A percentile compares a stretch with the other conserved stretches of the same genome.
phyloP scores from a whole-genome alignment of 2,888 invertebrate genomes.

The Atrina japonica region DNA sequence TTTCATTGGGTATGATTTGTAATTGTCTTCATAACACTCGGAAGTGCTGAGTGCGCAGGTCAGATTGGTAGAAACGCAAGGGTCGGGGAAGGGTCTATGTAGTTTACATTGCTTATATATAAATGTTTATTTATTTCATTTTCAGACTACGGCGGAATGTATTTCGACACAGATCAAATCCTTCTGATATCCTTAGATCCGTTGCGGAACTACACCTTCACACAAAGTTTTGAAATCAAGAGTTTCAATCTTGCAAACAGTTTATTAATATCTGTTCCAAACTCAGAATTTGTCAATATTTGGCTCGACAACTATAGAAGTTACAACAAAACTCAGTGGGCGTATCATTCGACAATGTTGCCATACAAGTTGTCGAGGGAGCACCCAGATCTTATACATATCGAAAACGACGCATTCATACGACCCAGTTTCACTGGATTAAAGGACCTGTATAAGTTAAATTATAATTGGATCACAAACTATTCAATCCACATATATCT shows the following conservation, averaged over 20 bases:
- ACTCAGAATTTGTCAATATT: conserved; percentile 30
- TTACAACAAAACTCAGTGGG: conserved; percentile 31
- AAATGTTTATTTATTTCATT: conserved; percentile 33
- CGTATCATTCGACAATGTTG: conserved; percentile 37
- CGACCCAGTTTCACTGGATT: conserved; percentile 31
- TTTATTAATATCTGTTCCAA: conserved; percentile 30
- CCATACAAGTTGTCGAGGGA: conserved; percentile 32
- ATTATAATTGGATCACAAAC: conserved; percentile 44
- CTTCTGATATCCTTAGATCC: conserved; percentile 60
- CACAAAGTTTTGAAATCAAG: conserved; percentile 32
- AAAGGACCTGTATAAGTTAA: conserved; percentile 27
- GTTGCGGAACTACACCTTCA: conserved; percentile 23
- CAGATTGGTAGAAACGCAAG: too few species aligned
- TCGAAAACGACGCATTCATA: conserved; percentile 42
- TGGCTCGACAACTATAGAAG: conserved; percentile 33
- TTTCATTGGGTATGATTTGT: too few species aligned
- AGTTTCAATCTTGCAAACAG: conserved; percentile 39
- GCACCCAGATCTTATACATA: conserved; percentile 37
- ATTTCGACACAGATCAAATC: conserved; percentile 75
- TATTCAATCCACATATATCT: conserved; percentile 43
- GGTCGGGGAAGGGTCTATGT: too few species aligned
- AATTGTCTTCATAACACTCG: too few species aligned
- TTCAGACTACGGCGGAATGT: conserved; percentile 76
- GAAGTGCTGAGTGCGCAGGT: too few species aligned
- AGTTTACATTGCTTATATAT: too few species aligned